Evolutionary conservation across 1,140 invertebrate species (phyloP), one percentile per base, ranked within the genome.

Genomic region (Wiebesia pumilae): DNA sequence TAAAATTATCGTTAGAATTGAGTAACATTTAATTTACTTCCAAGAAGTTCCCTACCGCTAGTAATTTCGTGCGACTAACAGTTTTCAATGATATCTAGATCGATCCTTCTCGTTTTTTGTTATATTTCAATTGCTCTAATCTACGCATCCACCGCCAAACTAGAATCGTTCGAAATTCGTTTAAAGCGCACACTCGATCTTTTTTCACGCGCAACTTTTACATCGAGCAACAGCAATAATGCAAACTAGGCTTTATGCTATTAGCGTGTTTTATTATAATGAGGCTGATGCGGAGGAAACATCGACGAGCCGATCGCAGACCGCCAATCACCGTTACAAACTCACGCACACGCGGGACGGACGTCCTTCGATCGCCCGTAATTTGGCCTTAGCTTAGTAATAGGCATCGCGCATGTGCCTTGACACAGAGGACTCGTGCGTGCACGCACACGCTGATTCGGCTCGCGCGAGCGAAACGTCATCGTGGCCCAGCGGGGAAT

Each of bases 261-360:
- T 43, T 7, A 75, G 10, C 71, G 21, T 43, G 71, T 38, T n/a
- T 75, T 75, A 75, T 75, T 75, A 43, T 75, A 43, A 75, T 75
- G 71, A 75, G 71, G 24, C 38, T 24, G 40, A n/a, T 27, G 16
- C 40, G 0, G 24, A 38, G 21, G 38, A 75, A 2, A 19, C 38
- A 75, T 27, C 38, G 27, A 75, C 24, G 35, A 35, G 30, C 67
- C 30, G 35, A 73, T 40, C 69, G 40, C 35, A 73, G 35, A 40
- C 0, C 33, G 69, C 19, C 16, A 40, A 38, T 71, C 67, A n/a
- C 33, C n/a, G 16, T 38, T 35, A 71, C 7, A 38, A 71, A 43
- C n/a, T 47, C 40, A 47, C 19, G 58, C 14, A 62, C n/a, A n/a
- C n/a, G n/a, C n/a, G n/a, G n/a, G n/a, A n/a, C n/a, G n/a, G 47